These are phyloP conservation scores for Diprion similis DNA, from an alignment of 1,140 invertebrate species.

Conservation along the genomic window DNA sequence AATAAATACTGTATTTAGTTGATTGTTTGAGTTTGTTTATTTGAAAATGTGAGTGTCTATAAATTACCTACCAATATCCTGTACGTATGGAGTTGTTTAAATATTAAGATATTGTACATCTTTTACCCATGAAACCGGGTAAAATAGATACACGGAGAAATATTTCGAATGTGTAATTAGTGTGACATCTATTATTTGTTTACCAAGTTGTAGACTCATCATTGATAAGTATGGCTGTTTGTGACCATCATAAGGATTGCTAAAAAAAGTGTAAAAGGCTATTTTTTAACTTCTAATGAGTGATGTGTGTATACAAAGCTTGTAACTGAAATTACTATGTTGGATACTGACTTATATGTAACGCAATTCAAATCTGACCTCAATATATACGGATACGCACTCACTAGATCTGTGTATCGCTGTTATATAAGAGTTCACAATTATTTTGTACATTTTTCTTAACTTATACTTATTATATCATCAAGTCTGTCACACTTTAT, in stretches of 20 bases:
- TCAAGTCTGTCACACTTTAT: constrained; percentile 5
- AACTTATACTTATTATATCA: background rate
- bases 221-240: background rate
- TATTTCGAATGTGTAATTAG: background rate
- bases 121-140: background rate
- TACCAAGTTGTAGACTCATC: background rate
- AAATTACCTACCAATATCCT: background rate
- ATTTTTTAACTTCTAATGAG: background rate
- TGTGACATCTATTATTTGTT: background rate
- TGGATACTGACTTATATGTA: background rate
- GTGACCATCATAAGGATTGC: too few species aligned
- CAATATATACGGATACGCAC: background rate
- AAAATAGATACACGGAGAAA: background rate
- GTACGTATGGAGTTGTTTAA: background rate
- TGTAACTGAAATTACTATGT: background rate
- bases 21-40: background rate
- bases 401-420: background rate
- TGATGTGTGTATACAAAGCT: too few species aligned
- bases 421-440: constrained; percentile 10
- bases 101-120: background rate
- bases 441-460: constrained; percentile 16
- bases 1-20: background rate
- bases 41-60: background rate
- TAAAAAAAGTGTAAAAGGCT: background rate
- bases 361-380: background rate